Evolutionary conservation across 2,888 invertebrate genomes (phyloP).

Genomic region (Dicranocentrus wangi): DNA sequence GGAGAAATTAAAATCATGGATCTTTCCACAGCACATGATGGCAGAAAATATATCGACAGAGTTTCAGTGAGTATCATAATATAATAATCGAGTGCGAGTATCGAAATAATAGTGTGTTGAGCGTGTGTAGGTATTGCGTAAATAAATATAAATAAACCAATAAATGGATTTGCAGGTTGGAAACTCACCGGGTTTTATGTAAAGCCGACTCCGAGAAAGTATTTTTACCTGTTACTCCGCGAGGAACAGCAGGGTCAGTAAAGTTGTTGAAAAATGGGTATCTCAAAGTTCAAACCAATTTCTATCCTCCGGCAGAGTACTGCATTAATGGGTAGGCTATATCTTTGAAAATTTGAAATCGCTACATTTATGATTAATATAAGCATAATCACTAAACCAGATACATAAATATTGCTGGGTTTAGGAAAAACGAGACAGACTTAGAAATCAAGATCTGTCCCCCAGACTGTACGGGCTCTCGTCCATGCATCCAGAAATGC

Average conservation of each 20-base stretch:
- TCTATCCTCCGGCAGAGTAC: conserved; percentile 55
- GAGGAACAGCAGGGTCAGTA: background rate
- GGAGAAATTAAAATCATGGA: conserved; percentile 30
- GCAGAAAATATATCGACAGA: conserved; percentile 53
- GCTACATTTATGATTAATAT: background rate
- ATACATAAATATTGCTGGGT: too few species aligned
- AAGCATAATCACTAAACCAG: too few species aligned
- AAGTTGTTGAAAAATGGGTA: conserved; percentile 61
- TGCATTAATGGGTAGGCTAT: conserved; percentile 60
- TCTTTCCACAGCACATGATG: conserved; percentile 49
- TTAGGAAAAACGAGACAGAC: conserved; percentile 54
- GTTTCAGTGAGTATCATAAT: conserved; percentile 48
- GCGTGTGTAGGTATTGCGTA: too few species aligned
- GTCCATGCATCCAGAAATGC: conserved; percentile 58
- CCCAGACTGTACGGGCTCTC: conserved; percentile 45
- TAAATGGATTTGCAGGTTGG: conserved; percentile 40
- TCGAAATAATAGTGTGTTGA: conserved; percentile 1
- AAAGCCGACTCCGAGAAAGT: background rate
- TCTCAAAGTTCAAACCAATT: conserved; percentile 46
- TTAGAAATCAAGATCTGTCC: conserved; percentile 54
- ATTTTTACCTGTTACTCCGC: background rate
- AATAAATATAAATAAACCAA: too few species aligned
- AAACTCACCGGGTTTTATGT: conserved; percentile 22
- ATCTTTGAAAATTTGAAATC: background rate
- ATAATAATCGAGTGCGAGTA: background rate